Evolutionary conservation across 2,888 invertebrate species (phyloP).

Genomic region (Drosophila affinis): DNA sequence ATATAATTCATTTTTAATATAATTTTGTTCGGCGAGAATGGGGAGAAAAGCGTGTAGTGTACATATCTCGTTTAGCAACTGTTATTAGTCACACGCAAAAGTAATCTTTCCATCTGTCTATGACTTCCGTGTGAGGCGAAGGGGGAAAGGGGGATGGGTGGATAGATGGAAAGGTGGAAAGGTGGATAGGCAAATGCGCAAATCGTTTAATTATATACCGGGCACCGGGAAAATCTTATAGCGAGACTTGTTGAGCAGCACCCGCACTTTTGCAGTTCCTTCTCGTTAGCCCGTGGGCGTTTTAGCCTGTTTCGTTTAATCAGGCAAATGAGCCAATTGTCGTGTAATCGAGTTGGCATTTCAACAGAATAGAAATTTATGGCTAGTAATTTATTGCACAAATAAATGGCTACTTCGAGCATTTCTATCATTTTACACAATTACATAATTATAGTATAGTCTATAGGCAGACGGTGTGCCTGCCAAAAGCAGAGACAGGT

Average conservation of each 20-base stretch:
- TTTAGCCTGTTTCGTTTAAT: slow-evolving; percentile 58
- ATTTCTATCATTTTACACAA: slow-evolving; percentile 49
- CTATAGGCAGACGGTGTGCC: slow-evolving; percentile 17
- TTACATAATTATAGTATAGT: slow-evolving; percentile 60
- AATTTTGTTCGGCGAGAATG: slow-evolving; percentile 26
- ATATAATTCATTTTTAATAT: slow-evolving; percentile 66
- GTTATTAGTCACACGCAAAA: slow-evolving; percentile 66
- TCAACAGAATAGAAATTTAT: slow-evolving; percentile 46
- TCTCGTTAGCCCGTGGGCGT: slow-evolving; percentile 25
- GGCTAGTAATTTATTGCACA: slow-evolving; percentile 33
- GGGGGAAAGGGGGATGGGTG: not conserved
- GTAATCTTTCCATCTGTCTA: slow-evolving; percentile 36
- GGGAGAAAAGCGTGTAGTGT: slow-evolving; percentile 5
- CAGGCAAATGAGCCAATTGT: slow-evolving; percentile 55
- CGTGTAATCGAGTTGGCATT: slow-evolving; percentile 56
- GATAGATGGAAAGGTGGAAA: not conserved
- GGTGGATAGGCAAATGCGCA: slow-evolving; percentile 60
- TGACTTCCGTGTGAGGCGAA: slow-evolving; percentile 56
- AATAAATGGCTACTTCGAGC: slow-evolving; percentile 29
- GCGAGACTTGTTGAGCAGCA: slow-evolving; percentile 39
- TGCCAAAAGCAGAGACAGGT: slow-evolving; percentile 37
- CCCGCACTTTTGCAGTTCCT: slow-evolving; percentile 51
- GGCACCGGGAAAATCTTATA: slow-evolving; percentile 18
- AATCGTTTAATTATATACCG: slow-evolving; percentile 61
- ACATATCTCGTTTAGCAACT: slow-evolving; percentile 60